phyloP scores from a whole-genome alignment of 2,113 vertebrate genomes.

The Callaeas wilsoni region DNA sequence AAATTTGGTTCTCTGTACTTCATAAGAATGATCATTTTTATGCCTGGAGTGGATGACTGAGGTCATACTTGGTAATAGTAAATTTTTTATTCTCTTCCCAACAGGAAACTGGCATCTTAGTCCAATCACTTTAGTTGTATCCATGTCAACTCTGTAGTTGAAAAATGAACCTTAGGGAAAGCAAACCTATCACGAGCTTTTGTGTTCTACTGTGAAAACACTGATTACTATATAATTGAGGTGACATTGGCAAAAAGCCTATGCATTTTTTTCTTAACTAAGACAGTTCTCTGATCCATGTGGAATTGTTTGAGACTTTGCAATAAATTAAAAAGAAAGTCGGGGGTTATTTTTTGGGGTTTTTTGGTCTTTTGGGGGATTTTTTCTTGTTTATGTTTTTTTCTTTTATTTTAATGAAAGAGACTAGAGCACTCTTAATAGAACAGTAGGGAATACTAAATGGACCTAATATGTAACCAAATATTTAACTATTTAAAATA shows the following conservation, averaged over 20 bases:
- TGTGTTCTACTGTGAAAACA: conserved; percentile 29
- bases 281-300: not conserved
- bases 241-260: conserved; percentile 44
- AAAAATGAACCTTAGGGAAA: conserved; percentile 38
- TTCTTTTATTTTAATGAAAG: not conserved
- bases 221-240: conserved; percentile 50
- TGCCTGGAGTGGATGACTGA: not conserved
- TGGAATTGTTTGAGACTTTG: not conserved
- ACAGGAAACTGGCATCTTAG: not conserved
- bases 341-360: accelerated
- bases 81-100: conserved; percentile 17
- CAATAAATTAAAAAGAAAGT: not conserved
- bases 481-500: conserved; percentile 32
- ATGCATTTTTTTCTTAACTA: not conserved
- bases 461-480: not conserved
- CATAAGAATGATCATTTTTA: not conserved
- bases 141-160: not conserved
- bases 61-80: not conserved
- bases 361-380: not conserved
- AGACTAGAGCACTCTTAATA: not conserved
- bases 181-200: conserved; percentile 14
- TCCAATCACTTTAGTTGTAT: conserved; percentile 10
- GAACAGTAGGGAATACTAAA: not conserved
- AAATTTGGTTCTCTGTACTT: not conserved
- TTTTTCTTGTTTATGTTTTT: accelerated